Percentiles rank a stretch among this genome's conserved stretches.
phyloP scores from a whole-genome alignment of 2,113 vertebrate genomes.

The Manacus vitellinus region DNA sequence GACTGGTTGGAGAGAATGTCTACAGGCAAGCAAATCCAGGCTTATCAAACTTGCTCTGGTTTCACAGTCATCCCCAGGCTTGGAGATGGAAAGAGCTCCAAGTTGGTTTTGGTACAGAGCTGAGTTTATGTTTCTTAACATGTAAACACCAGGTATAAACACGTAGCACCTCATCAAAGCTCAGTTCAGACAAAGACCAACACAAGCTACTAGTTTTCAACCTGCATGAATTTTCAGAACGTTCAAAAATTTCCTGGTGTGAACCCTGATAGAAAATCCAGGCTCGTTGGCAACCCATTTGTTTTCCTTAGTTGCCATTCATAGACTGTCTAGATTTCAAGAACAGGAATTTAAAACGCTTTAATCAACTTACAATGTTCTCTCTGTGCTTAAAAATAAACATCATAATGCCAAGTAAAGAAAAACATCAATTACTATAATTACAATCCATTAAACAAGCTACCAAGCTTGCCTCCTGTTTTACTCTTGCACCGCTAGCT shows the following conservation, averaged over 20 bases:
- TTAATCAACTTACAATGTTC: background rate
- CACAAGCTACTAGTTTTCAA: background rate
- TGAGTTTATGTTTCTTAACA: background rate
- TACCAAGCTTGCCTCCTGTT: background rate
- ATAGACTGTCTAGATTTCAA: background rate
- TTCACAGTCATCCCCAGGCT: background rate
- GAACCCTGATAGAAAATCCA: background rate
- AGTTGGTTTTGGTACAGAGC: background rate
- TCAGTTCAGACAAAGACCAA: background rate
- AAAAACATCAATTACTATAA: background rate
- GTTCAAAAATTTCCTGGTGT: background rate
- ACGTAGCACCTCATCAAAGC: accelerated
- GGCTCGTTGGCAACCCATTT: background rate
- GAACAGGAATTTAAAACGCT: background rate
- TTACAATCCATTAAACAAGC: background rate
- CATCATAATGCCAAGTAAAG: background rate
- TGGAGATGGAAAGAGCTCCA: too few species aligned
- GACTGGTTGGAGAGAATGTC: background rate
- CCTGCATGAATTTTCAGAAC: background rate
- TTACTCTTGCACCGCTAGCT: background rate
- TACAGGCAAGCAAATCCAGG: background rate
- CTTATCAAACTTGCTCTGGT: background rate
- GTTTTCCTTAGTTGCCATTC: background rate
- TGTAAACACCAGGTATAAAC: background rate
- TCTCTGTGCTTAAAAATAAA: background rate